Conservation (phyloP, 2,888 invertebrate species). For the Stenodema calcarata region DNA sequence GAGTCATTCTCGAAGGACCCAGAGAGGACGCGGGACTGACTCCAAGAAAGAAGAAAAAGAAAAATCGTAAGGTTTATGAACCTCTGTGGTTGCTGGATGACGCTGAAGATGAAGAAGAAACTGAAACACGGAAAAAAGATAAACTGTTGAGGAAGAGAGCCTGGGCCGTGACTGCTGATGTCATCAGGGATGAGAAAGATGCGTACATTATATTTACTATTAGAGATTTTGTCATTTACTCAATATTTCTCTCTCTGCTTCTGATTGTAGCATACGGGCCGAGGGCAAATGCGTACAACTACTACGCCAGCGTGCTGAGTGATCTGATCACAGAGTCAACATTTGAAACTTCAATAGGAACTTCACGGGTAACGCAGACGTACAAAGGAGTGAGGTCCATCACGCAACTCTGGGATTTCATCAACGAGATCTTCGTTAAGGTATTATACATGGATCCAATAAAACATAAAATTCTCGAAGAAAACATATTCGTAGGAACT, state of each 20-base stretch:
- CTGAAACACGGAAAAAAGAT: background rate
- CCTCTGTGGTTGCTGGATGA: background rate
- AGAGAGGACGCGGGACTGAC: background rate
- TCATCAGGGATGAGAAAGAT: background rate
- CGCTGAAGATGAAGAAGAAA: background rate
- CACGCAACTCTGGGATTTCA: constrained; percentile 57
- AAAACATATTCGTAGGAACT: constrained; percentile 63
- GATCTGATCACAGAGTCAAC: constrained; percentile 9
- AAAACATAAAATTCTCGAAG: constrained; percentile 59
- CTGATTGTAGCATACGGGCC: background rate
- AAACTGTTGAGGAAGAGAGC: background rate
- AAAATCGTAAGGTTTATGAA: background rate
- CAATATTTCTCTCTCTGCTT: background rate
- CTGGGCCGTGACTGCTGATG: constrained; percentile 4
- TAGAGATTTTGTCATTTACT: background rate
- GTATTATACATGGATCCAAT: constrained; percentile 65
- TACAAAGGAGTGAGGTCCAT: background rate
- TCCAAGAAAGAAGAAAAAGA: background rate
- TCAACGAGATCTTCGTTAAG: constrained; percentile 64
- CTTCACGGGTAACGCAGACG: background rate
- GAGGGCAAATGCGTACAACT: background rate
- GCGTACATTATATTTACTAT: background rate
- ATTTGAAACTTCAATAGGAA: background rate
- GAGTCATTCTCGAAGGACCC: background rate
- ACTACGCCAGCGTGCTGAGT: constrained; percentile 16